A percentile compares a stretch with the other conserved stretches of the same genome.
These are phyloP conservation scores for Podarcis raffonei DNA, from an alignment of 2,113 vertebrate genomes.

Conservation along the genomic window DNA sequence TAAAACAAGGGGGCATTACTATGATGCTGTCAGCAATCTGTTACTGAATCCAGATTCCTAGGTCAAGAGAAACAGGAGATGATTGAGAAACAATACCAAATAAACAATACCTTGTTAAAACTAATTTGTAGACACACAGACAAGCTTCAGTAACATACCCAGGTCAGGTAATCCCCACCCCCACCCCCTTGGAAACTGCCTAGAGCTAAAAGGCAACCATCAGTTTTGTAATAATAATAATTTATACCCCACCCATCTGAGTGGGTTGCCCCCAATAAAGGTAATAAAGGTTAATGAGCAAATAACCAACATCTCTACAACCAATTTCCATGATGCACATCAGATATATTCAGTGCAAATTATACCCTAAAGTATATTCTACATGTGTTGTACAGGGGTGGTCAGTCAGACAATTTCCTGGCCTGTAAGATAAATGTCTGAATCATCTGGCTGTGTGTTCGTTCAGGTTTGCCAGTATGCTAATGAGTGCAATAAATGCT, in stretches of 20 bases:
- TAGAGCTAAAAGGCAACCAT: background rate
- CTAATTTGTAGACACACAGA: background rate
- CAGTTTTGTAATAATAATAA: background rate
- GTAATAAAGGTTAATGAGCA: background rate
- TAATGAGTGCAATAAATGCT: background rate
- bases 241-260: too few relatives aligned
- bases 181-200: background rate
- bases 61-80: background rate
- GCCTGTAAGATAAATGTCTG: background rate
- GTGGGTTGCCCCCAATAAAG: background rate
- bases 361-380: background rate
- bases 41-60: background rate
- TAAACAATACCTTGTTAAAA: background rate
- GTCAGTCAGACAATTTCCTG: background rate
- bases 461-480: background rate
- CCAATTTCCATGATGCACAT: background rate
- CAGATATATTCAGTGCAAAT: background rate
- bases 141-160: background rate
- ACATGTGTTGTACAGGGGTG: background rate
- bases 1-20: too few relatives aligned
- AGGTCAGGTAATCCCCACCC: background rate
- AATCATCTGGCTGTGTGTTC: background rate
- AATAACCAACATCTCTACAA: background rate
- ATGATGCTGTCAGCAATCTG: background rate
- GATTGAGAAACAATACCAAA: background rate